Conservation (phyloP, 2,113 vertebrate species). For the Rafetus swinhoei region DNA sequence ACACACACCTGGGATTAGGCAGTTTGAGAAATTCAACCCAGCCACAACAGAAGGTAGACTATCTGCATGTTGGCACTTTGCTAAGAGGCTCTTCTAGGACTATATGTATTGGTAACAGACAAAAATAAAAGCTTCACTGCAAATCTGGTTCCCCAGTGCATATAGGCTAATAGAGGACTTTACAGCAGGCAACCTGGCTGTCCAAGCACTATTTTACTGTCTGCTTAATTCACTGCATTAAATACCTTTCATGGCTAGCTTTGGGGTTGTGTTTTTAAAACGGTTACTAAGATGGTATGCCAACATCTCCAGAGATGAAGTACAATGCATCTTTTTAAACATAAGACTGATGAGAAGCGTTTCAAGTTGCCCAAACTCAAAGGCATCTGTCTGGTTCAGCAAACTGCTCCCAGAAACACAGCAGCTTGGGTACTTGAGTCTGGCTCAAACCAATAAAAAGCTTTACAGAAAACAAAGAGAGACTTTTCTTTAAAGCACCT, state of each 20-base stretch:
- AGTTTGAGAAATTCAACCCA: neutral
- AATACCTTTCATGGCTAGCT: neutral
- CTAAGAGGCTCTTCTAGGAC: neutral
- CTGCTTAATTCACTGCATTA: neutral
- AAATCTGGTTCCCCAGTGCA: neutral
- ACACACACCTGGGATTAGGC: rapidly evolving
- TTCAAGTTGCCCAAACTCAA: neutral
- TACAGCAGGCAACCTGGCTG: neutral
- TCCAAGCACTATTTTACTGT: neutral
- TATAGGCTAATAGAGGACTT: rapidly evolving
- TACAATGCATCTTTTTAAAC: neutral
- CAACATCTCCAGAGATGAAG: neutral
- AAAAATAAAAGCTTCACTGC: neutral
- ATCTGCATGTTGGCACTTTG: neutral
- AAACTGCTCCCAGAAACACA: neutral
- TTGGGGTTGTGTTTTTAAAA: neutral
- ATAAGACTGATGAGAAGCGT: neutral
- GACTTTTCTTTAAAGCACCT: neutral
- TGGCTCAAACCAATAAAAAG: neutral
- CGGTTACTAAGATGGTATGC: neutral
- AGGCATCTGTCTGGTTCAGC: neutral
- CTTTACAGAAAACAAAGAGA: neutral
- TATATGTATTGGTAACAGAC: rapidly evolving
- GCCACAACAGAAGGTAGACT: neutral
- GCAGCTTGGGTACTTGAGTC: neutral